These are phyloP conservation scores for Pterobdella sp. DNA, from an alignment of 2,888 invertebrate genomes.

Conservation along the genomic window DNA sequence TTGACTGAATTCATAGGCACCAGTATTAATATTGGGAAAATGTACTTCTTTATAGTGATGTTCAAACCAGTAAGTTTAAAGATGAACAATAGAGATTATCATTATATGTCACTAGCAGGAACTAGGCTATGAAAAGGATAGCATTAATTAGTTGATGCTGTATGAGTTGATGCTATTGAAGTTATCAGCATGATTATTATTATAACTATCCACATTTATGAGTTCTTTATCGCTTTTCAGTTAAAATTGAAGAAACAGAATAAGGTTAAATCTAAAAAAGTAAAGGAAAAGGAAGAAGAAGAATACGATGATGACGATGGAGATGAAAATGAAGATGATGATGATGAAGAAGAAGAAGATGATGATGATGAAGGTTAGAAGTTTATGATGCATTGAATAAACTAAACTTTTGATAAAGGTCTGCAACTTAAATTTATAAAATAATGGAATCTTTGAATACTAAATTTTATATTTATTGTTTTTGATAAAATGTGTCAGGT, in stretches of 20 bases:
- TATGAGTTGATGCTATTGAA: too few relatives aligned
- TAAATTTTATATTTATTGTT: neutral
- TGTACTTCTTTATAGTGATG: too few relatives aligned
- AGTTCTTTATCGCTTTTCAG: neutral
- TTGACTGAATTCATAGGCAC: too few relatives aligned
- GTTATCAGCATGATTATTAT: neutral
- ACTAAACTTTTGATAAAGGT: too few relatives aligned
- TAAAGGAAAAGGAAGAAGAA: neutral
- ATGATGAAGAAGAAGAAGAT: conserved; percentile 18
- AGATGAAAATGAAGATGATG: neutral
- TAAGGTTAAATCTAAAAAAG: conserved; percentile 26
- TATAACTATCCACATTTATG: neutral
- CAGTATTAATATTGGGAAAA: too few relatives aligned
- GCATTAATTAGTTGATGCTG: too few relatives aligned
- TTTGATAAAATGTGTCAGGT: too few relatives aligned
- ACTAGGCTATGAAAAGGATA: too few relatives aligned
- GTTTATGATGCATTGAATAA: too few relatives aligned
- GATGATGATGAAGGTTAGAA: neutral
- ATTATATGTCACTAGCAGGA: too few relatives aligned
- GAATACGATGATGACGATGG: conserved; percentile 14
- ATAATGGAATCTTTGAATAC: neutral
- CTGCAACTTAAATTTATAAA: neutral
- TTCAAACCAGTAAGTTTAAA: too few relatives aligned
- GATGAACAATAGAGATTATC: too few relatives aligned
- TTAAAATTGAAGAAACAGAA: conserved; percentile 27